Base-by-base conservation (phyloP, 2,797 vertebrate species). In the Telmatherina bonti region DNA sequence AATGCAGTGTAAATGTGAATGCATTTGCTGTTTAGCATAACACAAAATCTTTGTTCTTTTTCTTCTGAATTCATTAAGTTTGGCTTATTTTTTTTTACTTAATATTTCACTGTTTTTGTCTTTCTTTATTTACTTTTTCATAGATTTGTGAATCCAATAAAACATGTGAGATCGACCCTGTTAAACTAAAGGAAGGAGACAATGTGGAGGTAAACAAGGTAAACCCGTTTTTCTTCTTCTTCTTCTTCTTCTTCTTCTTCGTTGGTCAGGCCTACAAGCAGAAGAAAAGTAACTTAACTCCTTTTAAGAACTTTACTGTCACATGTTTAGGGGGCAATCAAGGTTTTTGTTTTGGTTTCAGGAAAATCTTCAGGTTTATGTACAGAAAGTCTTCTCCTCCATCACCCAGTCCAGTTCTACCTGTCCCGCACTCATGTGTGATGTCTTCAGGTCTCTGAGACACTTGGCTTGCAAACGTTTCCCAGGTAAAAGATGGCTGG, bases 371-470 rank as follows among this genome's bases (percentile, higher is more conserved):
- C 97, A 96, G 85, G 93, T 93, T 74, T 99, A 96, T 7, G 98
- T 99, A 64, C 96, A 99, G 92, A 99, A 98, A 85, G 96, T 99
- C 27, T 98, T 99, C 90, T 96, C 91, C 72, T 96, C 96, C 78
- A 97, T 99, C 90, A 96, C 98, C 30, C 94, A 95, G 83, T 99
- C 98, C 24, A 97, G 97, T 82, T 95, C 97, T 85, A 98, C 94
- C 91, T 99, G 98, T 82, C 97, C 97, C 57, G 96, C 97, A n/a
- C 91, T 97, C 18, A 99, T 99, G 97, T 99, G 97, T 88, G 97
- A 99, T 53, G 91, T 98, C 73, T 99, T 99, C 89, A 96, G 96
- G 85, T 96, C 96, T 57, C 92, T 99, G 79, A 95, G 97, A 79
- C 96, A 97, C 68, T 93, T 99, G 90, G 97, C 98, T 84, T 95